Evolutionary conservation across 1,140 invertebrate genomes (phyloP), one percentile per base, ranked within the genome.

Genomic region (Luehdorfia chinensis): DNA sequence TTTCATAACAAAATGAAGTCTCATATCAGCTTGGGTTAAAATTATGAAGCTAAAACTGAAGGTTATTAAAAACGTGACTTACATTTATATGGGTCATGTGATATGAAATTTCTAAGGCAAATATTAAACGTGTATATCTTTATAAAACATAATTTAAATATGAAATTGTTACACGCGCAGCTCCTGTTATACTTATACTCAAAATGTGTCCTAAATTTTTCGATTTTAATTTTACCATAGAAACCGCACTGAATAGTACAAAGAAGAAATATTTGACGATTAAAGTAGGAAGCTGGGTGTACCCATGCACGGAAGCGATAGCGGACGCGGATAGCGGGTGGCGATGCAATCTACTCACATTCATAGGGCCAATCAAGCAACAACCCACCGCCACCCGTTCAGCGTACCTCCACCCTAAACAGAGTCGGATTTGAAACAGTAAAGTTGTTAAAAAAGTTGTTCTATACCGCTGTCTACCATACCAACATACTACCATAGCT

Each of bases 1-100:
- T 81, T 83, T 83, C 68, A 68, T 77, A 79, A 80, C 76, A 84
- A 80, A 84, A 85, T 81, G 74, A 79, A 84, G 66, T 76, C 67
- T 83, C 75, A 84, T 81, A 85, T 78, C 66, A 72, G 75, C 60
- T 58, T 52, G 74, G 69, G 75, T 76, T 83, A 72, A 86, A 85
- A 84, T 86, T 86, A 81, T 86, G 81, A 86, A 84, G 81, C 80
- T 83, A 83, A 84, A 86, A 81, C 81, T 81, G 79, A 75, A 77
- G 71, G 79, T 84, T 86, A 86, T 86, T 86, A 79, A 84, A 86
- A 83, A 86, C 81, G 81, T 86, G 81, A 80, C 79, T 76, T 80
- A 83, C 81, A 84, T 81, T 84, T 79, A 84, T 78, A 83, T 83
- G 65, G 76, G 66, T 66, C 68, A 65, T 69, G 59, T 67, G 62